Conservation (phyloP, 2,797 vertebrate species). For the Coregonus ussuriensis region DNA sequence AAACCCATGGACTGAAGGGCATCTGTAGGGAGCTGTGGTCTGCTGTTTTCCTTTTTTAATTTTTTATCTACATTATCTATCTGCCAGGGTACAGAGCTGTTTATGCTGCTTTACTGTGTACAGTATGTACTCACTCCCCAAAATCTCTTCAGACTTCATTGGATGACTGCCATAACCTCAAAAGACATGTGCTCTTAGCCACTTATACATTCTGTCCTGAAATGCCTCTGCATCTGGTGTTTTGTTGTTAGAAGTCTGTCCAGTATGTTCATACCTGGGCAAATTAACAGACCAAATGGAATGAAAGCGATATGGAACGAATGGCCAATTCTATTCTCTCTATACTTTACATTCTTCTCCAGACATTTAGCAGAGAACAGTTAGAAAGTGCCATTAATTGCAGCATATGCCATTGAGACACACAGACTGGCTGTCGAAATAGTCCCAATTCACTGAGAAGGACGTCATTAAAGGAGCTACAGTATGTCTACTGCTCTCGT, state of each 20-base stretch:
- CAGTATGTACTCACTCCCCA: conserved; percentile 34
- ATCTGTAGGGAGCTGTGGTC: conserved; percentile 8
- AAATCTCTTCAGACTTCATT: conserved; percentile 26
- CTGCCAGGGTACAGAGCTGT: conserved; percentile 39
- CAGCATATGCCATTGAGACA: conserved; percentile 35
- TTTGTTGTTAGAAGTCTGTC: conserved; percentile 38
- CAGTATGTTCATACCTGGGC: conserved; percentile 21
- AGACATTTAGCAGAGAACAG: conserved; percentile 14
- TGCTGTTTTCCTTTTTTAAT: not conserved
- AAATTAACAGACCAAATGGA: conserved; percentile 35
- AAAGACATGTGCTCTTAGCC: conserved; percentile 39
- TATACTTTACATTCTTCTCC: not conserved
- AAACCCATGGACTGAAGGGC: conserved; percentile 29
- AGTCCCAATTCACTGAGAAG: conserved; percentile 52
- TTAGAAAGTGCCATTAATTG: conserved; percentile 20
- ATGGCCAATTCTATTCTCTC: conserved; percentile 1
- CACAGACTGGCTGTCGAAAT: conserved; percentile 49
- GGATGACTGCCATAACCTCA: conserved; percentile 36
- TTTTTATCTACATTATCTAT: too few species aligned
- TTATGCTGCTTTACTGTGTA: conserved; percentile 37
- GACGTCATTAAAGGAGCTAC: conserved; percentile 56
- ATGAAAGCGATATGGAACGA: conserved; percentile 24
- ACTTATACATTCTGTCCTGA: conserved; percentile 43
- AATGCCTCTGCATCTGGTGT: conserved; percentile 12
- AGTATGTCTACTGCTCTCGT: conserved; percentile 50